Conservation (phyloP, 2,888 invertebrate species). For the Apodemia duryi region DNA sequence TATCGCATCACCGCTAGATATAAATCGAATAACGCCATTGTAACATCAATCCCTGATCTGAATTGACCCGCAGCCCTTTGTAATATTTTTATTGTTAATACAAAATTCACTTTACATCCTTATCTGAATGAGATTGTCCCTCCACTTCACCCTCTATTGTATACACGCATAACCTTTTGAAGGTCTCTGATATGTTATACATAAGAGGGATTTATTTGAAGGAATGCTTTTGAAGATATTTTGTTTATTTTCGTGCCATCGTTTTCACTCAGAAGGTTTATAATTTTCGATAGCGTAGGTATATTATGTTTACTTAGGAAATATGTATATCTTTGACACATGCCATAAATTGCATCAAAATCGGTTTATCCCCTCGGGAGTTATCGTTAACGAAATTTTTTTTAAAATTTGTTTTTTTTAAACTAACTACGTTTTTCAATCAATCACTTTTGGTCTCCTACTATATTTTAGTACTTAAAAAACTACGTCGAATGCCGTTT, state of each 20-base stretch:
- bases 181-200: slow-evolving; percentile 7
- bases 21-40: neutral
- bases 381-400: no score
- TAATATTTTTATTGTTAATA: slow-evolving; percentile 15
- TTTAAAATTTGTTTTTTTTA: no score
- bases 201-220: slow-evolving; percentile 1
- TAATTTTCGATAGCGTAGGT: neutral
- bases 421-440: no score
- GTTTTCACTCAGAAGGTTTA: neutral
- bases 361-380: no score
- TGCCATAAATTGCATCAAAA: no score
- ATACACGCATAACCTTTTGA: slow-evolving; percentile 5
- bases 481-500: no score
- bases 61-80: slow-evolving; percentile 6
- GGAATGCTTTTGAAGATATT: neutral
- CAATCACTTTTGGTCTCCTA: no score
- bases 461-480: no score
- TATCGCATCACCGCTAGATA: neutral
- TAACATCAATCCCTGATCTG: slow-evolving; percentile 10
- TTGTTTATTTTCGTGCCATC: neutral
- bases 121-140: slow-evolving; percentile 11
- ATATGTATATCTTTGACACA: no score
- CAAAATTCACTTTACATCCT: slow-evolving; percentile 14
- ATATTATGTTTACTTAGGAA: no score
- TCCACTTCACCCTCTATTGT: slow-evolving; percentile 11